Evolutionary conservation across 92 coral and sea anemone species (phyloP).

Genomic region (Pocillopora grandis): DNA sequence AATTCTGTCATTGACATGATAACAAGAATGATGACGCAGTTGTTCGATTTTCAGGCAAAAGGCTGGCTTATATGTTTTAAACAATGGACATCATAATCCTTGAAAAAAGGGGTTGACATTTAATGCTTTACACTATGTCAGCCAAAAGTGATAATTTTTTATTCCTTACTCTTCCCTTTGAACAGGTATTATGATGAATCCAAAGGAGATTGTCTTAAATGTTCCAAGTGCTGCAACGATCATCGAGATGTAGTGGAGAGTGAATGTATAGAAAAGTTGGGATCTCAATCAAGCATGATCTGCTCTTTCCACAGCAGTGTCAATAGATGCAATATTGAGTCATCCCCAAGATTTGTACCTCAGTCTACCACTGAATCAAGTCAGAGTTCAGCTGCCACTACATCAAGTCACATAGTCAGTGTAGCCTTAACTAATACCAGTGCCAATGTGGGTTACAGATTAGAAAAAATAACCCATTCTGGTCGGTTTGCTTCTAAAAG

Average conservation of each 20-base stretch:
- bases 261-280: conserved; percentile 27
- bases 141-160: background rate
- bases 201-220: conserved; percentile 6
- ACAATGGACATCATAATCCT: too few relatives aligned
- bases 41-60: too few relatives aligned
- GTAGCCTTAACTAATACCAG: background rate
- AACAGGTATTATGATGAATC: conserved; percentile 12
- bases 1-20: too few relatives aligned
- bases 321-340: background rate
- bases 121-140: too few relatives aligned
- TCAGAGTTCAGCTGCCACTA: background rate
- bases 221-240: conserved; percentile 34
- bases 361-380: background rate
- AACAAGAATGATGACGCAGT: too few relatives aligned
- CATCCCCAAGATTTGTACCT: background rate
- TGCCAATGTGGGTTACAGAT: background rate
- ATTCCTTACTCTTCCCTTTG: background rate
- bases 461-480: too few relatives aligned
- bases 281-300: conserved; percentile 19
- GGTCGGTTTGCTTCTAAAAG: background rate
- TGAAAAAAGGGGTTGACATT: too few relatives aligned
- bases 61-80: too few relatives aligned
- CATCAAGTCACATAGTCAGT: too few relatives aligned
- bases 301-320: conserved; percentile 30
- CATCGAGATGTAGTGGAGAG: conserved; percentile 2